These are phyloP conservation scores for Epizoanthus ramosus DNA, from an alignment of 92 coral and sea anemone species.

Conservation along the genomic window DNA sequence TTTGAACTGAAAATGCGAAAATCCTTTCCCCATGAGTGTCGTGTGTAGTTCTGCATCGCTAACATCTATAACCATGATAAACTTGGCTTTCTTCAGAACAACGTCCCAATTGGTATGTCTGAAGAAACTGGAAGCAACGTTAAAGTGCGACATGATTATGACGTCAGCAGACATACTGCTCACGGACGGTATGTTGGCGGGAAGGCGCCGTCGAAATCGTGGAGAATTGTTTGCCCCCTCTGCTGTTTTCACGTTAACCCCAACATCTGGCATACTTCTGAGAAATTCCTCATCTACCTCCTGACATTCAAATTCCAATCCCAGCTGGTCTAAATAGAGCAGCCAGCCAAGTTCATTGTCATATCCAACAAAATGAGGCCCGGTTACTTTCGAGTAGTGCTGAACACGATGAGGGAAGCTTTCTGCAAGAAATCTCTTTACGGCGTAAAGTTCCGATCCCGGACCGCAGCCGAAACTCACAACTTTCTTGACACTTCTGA, in stretches of 20 bases:
- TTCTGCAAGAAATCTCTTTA: constrained; percentile 28
- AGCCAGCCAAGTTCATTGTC: constrained; percentile 37
- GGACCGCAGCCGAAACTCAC: constrained; percentile 41
- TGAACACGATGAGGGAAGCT: constrained; percentile 30
- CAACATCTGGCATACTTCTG: constrained; percentile 16
- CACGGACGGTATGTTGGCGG: not conserved
- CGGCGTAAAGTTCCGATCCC: constrained; percentile 33
- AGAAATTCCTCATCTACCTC: constrained; percentile 25
- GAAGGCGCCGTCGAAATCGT: constrained; percentile 43
- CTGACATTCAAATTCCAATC: constrained; percentile 28
- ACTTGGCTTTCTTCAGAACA: constrained; percentile 28
- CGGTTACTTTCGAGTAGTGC: constrained; percentile 18
- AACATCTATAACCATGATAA: constrained; percentile 32
- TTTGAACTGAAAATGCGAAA: constrained; percentile 33
- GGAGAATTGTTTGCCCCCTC: not conserved
- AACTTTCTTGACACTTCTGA: constrained; percentile 37
- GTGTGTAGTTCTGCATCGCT: constrained; percentile 19
- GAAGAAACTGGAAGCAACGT: constrained; percentile 22
- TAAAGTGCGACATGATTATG: constrained; percentile 34
- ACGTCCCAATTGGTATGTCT: constrained; percentile 20
- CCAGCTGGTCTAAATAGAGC: constrained; percentile 28
- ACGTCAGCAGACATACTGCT: constrained; percentile 33
- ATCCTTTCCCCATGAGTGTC: not conserved
- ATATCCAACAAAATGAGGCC: constrained; percentile 39
- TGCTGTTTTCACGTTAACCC: not conserved